Percentiles rank a stretch among this genome's conserved stretches.
Conservation (phyloP, 2,113 vertebrate genomes). For the Pelusios castaneus region DNA sequence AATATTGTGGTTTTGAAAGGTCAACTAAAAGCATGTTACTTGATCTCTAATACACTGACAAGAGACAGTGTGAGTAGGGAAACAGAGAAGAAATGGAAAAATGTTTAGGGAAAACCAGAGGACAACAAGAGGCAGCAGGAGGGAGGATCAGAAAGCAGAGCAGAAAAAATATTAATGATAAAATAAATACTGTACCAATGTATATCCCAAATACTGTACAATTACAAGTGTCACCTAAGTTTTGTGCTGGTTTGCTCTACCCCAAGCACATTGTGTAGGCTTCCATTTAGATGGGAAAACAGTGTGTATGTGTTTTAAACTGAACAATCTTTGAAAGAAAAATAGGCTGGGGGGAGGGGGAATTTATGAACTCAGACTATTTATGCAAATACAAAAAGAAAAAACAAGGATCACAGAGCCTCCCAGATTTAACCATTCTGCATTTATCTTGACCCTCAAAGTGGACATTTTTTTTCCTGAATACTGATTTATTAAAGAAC, state of each 20-base stretch:
- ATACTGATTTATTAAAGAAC: neutral
- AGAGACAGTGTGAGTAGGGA: neutral
- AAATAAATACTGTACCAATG: neutral
- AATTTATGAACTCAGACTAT: neutral
- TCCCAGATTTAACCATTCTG: neutral
- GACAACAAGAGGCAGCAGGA: rapidly evolving
- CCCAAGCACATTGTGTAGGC: neutral
- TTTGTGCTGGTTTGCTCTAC: neutral
- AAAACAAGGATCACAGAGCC: neutral
- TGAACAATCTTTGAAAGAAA: neutral
- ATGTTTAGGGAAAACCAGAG: neutral
- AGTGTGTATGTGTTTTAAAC: neutral
- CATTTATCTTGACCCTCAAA: conserved; percentile 2
- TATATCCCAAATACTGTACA: neutral
- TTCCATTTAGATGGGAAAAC: conserved; percentile 7
- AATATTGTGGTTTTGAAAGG: neutral
- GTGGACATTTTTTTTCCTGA: neutral
- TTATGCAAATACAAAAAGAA: conserved; percentile 17
- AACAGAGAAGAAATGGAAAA: neutral
- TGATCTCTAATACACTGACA: neutral
- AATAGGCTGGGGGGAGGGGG: neutral
- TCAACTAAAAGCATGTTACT: neutral
- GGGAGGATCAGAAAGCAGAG: neutral
- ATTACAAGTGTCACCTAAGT: neutral
- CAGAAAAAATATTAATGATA: neutral